Evolutionary conservation across 1,140 invertebrate species (phyloP).

Genomic region (Mya arenaria): DNA sequence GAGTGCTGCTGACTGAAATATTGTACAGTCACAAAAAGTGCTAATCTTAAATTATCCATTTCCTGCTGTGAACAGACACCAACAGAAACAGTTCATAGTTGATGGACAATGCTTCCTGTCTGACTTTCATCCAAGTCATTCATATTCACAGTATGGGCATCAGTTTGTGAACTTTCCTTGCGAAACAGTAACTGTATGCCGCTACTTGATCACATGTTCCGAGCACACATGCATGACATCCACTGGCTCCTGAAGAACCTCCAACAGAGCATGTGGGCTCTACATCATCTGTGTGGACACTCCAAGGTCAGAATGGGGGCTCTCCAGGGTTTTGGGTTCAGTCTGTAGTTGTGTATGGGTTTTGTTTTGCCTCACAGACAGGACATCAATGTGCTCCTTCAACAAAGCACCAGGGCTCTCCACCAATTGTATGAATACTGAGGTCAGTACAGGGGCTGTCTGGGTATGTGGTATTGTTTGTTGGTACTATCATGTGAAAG

Average conservation of each 20-base stretch:
- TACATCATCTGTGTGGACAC: conserved; percentile 92
- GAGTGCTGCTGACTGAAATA: too few species aligned
- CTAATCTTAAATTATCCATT: too few species aligned
- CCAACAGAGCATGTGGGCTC: conserved; percentile 86
- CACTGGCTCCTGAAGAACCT: conserved; percentile 83
- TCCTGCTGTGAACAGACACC: too few species aligned
- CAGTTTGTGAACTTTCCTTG: conserved; percentile 88
- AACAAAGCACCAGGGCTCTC: conserved; percentile 87
- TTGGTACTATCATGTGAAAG: neutral
- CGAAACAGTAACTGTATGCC: conserved; percentile 89
- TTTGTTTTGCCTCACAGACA: conserved; percentile 78
- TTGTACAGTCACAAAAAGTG: too few species aligned
- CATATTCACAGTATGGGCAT: conserved; percentile 84
- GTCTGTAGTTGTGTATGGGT: too few species aligned
- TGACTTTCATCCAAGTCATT: too few species aligned
- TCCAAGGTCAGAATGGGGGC: too few species aligned
- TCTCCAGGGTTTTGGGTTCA: too few species aligned
- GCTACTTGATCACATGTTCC: conserved; percentile 83
- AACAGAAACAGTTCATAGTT: too few species aligned
- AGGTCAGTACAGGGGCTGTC: conserved; percentile 82
- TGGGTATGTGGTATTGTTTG: neutral
- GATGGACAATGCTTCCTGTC: too few species aligned
- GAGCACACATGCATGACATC: conserved; percentile 83
- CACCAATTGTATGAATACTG: conserved; percentile 92
- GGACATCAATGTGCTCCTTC: conserved; percentile 84